A percentile compares a stretch with the other conserved stretches of the same genome.
Evolutionary conservation across 1,140 invertebrate genomes (phyloP).

Genomic region (Drosophila lacteicornis): DNA sequence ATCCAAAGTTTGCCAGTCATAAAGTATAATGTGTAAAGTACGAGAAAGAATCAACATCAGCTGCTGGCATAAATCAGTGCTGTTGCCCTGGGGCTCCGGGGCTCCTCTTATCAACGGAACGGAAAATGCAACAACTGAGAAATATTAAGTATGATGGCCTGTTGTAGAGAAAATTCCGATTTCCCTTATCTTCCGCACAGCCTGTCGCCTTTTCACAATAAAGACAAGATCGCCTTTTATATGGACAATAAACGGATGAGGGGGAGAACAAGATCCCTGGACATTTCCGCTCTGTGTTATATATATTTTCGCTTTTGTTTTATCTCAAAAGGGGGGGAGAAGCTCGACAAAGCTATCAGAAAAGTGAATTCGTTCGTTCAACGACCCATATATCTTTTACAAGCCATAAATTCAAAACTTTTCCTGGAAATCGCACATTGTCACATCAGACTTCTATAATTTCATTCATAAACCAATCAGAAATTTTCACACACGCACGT

Average conservation of each 20-base stretch:
- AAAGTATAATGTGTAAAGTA: slow-evolving; percentile 28
- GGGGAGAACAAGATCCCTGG: slow-evolving; percentile 14
- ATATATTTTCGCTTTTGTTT: slow-evolving; percentile 7
- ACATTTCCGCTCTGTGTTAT: slow-evolving; percentile 21
- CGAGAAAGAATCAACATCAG: slow-evolving; percentile 50
- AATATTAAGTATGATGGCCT: slow-evolving; percentile 28
- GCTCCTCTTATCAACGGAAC: slow-evolving; percentile 47
- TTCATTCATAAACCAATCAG: not conserved
- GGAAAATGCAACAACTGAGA: slow-evolving; percentile 46
- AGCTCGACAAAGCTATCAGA: slow-evolving; percentile 32
- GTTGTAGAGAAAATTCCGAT: slow-evolving; percentile 43
- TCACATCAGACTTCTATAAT: not conserved
- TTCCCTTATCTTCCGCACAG: slow-evolving; percentile 25
- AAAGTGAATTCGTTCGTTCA: slow-evolving; percentile 34
- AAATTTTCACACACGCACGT: slow-evolving; percentile 10
- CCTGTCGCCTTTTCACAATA: slow-evolving; percentile 12
- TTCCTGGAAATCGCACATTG: not conserved
- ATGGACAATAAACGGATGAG: slow-evolving; percentile 19
- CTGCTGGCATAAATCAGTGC: slow-evolving; percentile 58
- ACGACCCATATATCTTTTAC: slow-evolving; percentile 8
- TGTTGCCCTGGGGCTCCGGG: slow-evolving; percentile 8
- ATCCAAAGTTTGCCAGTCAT: slow-evolving; percentile 27
- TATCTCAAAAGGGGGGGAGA: slow-evolving; percentile 5
- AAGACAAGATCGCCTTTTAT: slow-evolving; percentile 28
- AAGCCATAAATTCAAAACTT: not conserved